These are phyloP conservation scores for Sarotherodon lohbergeri DNA, from an alignment of 2,113 vertebrate species.

Conservation along the genomic window DNA sequence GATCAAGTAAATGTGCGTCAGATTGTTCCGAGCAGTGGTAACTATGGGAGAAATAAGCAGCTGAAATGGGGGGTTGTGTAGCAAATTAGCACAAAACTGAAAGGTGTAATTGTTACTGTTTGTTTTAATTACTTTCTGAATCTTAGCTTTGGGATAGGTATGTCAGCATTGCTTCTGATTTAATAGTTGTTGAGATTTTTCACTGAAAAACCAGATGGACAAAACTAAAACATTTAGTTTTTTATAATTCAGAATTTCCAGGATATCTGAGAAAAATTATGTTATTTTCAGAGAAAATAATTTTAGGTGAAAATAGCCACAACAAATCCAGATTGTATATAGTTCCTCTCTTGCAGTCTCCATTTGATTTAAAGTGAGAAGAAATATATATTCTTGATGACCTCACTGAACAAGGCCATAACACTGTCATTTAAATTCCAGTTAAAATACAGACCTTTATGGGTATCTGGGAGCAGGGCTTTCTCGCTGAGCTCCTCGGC, in stretches of 20 bases:
- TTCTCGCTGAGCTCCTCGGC: slow-evolving; percentile 73
- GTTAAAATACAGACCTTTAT: slow-evolving; percentile 35
- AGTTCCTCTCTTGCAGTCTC: neutral
- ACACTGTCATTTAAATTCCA: neutral
- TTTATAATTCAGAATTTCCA: neutral
- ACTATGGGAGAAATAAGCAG: neutral
- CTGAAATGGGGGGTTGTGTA: neutral
- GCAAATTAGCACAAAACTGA: neutral
- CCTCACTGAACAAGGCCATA: neutral
- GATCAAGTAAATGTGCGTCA: neutral
- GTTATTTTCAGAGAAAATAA: neutral
- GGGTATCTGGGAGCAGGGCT: slow-evolving; percentile 53
- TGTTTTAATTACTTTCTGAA: neutral
- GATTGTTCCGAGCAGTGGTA: neutral
- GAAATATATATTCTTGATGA: neutral
- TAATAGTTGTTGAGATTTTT: neutral
- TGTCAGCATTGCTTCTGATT: neutral
- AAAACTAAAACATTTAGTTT: neutral
- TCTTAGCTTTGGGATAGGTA: neutral
- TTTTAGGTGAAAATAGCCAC: neutral
- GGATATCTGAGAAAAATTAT: rapidly evolving
- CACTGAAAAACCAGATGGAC: rapidly evolving
- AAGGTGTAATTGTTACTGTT: neutral
- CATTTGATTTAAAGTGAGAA: neutral
- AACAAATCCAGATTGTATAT: rapidly evolving